Conservation (phyloP, 2,797 vertebrate genomes). For the Chrosomus eos region DNA sequence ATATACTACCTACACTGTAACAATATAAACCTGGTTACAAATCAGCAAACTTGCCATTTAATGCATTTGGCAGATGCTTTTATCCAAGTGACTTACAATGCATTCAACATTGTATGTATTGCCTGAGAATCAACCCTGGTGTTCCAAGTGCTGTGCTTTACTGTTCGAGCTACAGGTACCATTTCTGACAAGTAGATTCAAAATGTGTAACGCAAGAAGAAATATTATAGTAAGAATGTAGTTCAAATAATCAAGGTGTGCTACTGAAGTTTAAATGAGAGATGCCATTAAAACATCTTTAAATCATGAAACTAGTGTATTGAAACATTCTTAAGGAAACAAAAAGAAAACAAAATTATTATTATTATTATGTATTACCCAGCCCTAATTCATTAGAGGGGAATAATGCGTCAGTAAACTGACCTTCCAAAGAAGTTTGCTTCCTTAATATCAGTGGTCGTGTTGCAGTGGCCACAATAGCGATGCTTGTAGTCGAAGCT, state of each 20-base stretch:
- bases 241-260: not conserved
- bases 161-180: not conserved
- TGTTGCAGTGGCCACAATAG: slow-evolving; percentile 99
- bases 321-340: not conserved
- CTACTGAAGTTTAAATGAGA: not conserved
- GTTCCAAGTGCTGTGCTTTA: not conserved
- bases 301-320: not conserved
- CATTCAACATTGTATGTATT: not conserved
- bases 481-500: slow-evolving; percentile 98
- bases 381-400: not conserved
- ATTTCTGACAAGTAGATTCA: not conserved
- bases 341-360: not conserved
- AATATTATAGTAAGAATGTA: not conserved
- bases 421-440: slow-evolving; percentile 99
- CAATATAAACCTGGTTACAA: not conserved
- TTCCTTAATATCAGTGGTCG: slow-evolving; percentile 98
- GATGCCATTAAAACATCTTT: not conserved
- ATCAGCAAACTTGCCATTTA: not conserved
- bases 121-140: not conserved
- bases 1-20: not conserved
- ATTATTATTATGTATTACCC: not conserved
- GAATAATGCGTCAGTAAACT: slow-evolving; percentile 39
- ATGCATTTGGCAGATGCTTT: not conserved
- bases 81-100: not conserved
- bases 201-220: not conserved